phyloP scores from a whole-genome alignment of 2,797 vertebrate species.

The Bradypodion ventrale region DNA sequence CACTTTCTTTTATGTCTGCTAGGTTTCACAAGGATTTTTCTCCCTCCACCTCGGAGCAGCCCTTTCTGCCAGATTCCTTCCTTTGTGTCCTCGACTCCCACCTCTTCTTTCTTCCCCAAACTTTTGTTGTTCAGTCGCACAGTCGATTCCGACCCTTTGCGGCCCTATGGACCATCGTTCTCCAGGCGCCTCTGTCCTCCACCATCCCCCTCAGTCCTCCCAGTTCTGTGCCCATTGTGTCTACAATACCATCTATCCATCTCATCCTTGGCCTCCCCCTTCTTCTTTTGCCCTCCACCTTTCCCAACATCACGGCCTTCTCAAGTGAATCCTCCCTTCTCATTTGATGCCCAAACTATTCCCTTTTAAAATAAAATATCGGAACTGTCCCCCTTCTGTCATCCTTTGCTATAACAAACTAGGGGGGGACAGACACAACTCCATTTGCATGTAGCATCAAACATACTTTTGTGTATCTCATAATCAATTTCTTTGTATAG shows the following conservation, averaged over 20 bases:
- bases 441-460: conserved; percentile 47
- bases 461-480: conserved; percentile 43
- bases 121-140: too few species aligned
- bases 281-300: too few species aligned
- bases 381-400: conserved; percentile 59
- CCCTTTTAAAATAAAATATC: conserved; percentile 26
- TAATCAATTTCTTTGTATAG: conserved; percentile 24
- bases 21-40: conserved; percentile 65
- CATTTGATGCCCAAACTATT: background rate
- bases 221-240: too few species aligned
- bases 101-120: background rate
- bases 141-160: too few species aligned
- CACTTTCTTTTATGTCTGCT: conserved; percentile 79
- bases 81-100: background rate
- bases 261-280: too few species aligned
- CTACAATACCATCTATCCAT: too few species aligned
- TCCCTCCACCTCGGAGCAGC: conserved; percentile 17
- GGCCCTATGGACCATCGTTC: too few species aligned
- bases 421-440: conserved; percentile 6
- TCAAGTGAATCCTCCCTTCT: too few species aligned
- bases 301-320: too few species aligned
- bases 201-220: too few species aligned
- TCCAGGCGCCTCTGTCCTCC: too few species aligned
- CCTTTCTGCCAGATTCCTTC: conserved; percentile 43
- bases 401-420: conserved; percentile 47